A percentile compares a stretch with the other conserved stretches of the same genome.
Evolutionary conservation across 2,113 vertebrate genomes (phyloP).

Genomic region (Cottus gobio): DNA sequence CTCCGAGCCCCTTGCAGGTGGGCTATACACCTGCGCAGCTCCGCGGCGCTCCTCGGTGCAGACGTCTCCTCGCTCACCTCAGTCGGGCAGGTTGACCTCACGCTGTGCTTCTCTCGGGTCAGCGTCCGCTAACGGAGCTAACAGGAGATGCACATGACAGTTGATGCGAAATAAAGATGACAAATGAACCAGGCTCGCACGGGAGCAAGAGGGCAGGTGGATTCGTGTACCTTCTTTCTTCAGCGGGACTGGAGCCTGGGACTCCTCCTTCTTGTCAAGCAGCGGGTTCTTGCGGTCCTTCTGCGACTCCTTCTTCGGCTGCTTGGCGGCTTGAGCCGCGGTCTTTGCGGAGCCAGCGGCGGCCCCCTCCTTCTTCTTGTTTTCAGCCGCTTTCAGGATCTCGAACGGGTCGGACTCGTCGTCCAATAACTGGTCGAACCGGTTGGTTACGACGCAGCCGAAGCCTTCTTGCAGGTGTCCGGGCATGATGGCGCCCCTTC

Average conservation of each 20-base stretch:
- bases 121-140: slow-evolving; percentile 54
- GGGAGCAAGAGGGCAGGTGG: background rate
- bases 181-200: slow-evolving; percentile 13
- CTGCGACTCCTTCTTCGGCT: slow-evolving; percentile 94
- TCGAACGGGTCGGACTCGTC: slow-evolving; percentile 97
- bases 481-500: slow-evolving; percentile 98
- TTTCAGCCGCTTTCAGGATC: slow-evolving; percentile 93
- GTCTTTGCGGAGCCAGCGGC: slow-evolving; percentile 86
- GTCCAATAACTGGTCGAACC: slow-evolving; percentile 98
- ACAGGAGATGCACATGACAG: slow-evolving; percentile 61
- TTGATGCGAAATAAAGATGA: background rate
- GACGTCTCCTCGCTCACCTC: background rate
- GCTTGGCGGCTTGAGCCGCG: slow-evolving; percentile 90
- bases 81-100: slow-evolving; percentile 61
- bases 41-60: background rate
- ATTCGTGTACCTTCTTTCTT: slow-evolving; percentile 89
- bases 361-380: slow-evolving; percentile 94
- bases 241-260: slow-evolving; percentile 84
- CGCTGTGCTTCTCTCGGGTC: slow-evolving; percentile 41
- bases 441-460: slow-evolving; percentile 97
- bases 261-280: slow-evolving; percentile 89
- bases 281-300: slow-evolving; percentile 92
- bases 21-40: background rate
- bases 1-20: background rate
- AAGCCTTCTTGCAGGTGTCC: slow-evolving; percentile 98